Evolutionary conservation across 2,888 invertebrate species (phyloP), one percentile per base, ranked within the genome.

Genomic region (Lordiphosa andalusiaca): DNA sequence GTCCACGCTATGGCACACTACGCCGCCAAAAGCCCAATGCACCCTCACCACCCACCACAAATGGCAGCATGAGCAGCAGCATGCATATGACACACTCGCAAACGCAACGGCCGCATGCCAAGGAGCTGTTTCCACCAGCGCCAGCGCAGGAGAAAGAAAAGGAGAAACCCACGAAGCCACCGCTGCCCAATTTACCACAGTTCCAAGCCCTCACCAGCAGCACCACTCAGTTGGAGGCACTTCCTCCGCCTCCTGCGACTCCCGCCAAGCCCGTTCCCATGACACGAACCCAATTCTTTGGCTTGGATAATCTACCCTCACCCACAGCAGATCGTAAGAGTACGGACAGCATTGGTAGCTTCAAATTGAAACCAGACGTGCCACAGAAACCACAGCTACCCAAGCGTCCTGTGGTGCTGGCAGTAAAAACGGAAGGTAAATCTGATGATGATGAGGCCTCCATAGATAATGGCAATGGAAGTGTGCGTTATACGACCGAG

Each of bases 331-430:
- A 87, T 69, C 87, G 87, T 16, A 85, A 82, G 54, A 87, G 87
- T 35, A 81, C 71, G 1, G 88, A 87, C 3, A 87, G 88, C 57
- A 71, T 87, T 25, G 75, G 74, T 33, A 85, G 87, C 51, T 69
- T 87, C 13, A 74, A 76, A 23, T 59, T 87, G 1, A 87, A 88
- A 60, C 85, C 88, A 10, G 90, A 90, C 59, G 78, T 90, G 25
- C 88, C 90, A 30, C 90, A 92, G 86, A 96, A 96, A 89, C 96
- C 96, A 5, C 94, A 94, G 49, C 92, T 96, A 70, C 96, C 96
- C 48, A 95, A 95, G 88, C 91, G 96, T 54, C 95, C 95, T 4
- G 59, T 71, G 37, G 86, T 70, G 9, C 63, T 87, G 12, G 46
- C 71, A 12, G 50, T 70, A n/a, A 82, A 64, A 23, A 21, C 38